Evolutionary conservation across 1,140 invertebrate species (phyloP).

Genomic region (Lerema accius): DNA sequence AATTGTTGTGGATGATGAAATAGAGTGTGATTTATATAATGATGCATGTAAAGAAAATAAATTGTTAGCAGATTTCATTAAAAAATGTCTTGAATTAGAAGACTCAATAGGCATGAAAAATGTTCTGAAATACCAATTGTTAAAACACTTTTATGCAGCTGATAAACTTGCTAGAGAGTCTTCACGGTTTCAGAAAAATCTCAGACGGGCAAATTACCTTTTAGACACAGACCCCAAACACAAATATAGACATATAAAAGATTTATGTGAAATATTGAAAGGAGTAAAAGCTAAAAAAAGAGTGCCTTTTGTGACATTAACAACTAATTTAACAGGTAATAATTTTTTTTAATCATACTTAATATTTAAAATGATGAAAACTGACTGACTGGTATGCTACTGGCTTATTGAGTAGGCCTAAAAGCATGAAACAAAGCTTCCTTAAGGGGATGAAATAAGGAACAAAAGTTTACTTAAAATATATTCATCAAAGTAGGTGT

Average conservation of each 20-base stretch:
- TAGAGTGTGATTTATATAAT: slow-evolving; percentile 10
- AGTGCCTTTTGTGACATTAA: slow-evolving; percentile 48
- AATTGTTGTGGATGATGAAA: slow-evolving; percentile 17
- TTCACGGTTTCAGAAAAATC: slow-evolving; percentile 37
- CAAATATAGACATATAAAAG: slow-evolving; percentile 52
- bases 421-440: no score
- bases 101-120: slow-evolving; percentile 48
- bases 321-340: slow-evolving; percentile 40
- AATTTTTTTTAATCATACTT: background rate
- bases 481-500: no score
- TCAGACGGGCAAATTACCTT: slow-evolving; percentile 37
- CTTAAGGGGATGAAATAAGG: no score
- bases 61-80: slow-evolving; percentile 44
- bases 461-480: no score
- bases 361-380: no score
- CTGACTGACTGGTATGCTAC: no score
- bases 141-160: slow-evolving; percentile 40
- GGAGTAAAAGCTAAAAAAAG: slow-evolving; percentile 41
- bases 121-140: slow-evolving; percentile 46
- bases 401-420: no score
- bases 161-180: slow-evolving; percentile 43
- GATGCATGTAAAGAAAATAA: slow-evolving; percentile 32
- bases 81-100: slow-evolving; percentile 47
- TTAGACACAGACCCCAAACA: slow-evolving; percentile 46
- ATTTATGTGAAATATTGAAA: slow-evolving; percentile 48